Percentiles rank a stretch among this genome's conserved stretches.
Conservation (phyloP, 2,888 invertebrate species). For the Rotaria sp. region DNA sequence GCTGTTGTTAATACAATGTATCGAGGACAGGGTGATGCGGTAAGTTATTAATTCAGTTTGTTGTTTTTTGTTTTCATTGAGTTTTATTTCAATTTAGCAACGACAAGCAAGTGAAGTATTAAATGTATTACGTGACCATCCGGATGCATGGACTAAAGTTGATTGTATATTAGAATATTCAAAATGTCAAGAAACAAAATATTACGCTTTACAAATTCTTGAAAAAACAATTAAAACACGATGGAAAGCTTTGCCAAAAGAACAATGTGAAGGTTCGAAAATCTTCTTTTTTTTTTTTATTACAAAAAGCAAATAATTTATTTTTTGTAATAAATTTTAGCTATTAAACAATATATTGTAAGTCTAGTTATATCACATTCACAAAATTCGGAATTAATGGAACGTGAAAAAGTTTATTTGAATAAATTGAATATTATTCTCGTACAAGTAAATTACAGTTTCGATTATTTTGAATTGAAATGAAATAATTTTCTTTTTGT, state of each 20-base stretch:
- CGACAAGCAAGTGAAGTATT: conserved; percentile 82
- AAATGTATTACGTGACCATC: conserved; percentile 89
- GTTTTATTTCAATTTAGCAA: conserved; percentile 44
- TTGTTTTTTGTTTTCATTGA: not conserved
- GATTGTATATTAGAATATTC: conserved; percentile 97
- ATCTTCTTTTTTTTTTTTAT: too few species aligned
- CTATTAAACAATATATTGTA: conserved; percentile 98
- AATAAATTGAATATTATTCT: conserved; percentile 97
- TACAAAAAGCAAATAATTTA: too few species aligned
- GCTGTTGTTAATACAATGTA: conserved; percentile 39
- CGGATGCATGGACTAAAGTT: conserved; percentile 96
- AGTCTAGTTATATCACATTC: conserved; percentile 95
- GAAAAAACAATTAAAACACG: conserved; percentile 96
- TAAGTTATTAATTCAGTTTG: not conserved
- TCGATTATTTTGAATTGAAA: not conserved
- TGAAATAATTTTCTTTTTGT: conserved; percentile 41
- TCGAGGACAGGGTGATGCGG: conserved; percentile 32
- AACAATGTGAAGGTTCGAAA: conserved; percentile 76
- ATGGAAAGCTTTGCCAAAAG: conserved; percentile 95
- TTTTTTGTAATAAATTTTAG: conserved; percentile 54
- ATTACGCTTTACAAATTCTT: conserved; percentile 94
- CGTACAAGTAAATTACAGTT: conserved; percentile 67
- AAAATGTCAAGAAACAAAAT: conserved; percentile 91
- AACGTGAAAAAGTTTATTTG: conserved; percentile 86
- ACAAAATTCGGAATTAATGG: conserved; percentile 77